A percentile compares a stretch with the other conserved stretches of the same genome.
These are phyloP conservation scores for Vesta saturnalis DNA, from an alignment of 2,888 invertebrate genomes.

Conservation along the genomic window DNA sequence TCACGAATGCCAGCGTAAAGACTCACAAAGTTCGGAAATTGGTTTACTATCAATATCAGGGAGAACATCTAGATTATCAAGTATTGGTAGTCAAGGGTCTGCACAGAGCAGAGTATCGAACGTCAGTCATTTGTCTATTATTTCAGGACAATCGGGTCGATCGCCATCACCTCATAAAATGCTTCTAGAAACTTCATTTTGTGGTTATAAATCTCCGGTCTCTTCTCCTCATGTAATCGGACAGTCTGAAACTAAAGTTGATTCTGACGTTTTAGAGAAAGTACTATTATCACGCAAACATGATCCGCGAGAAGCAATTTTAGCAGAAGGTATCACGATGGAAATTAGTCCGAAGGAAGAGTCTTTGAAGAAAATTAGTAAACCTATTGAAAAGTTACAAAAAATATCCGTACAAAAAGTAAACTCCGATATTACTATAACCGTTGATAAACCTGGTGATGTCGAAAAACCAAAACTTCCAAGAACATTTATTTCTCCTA, in stretches of 20 bases:
- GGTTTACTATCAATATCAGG: constrained; percentile 79
- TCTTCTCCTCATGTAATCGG: constrained; percentile 54
- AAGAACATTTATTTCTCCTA: constrained; percentile 56
- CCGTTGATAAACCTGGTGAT: constrained; percentile 53
- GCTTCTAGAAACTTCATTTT: constrained; percentile 90
- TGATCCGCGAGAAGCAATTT: constrained; percentile 71
- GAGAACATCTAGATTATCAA: constrained; percentile 82
- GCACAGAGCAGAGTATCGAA: constrained; percentile 63
- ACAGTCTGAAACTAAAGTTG: constrained; percentile 55
- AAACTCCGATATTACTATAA: constrained; percentile 53
- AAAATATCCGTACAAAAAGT: constrained; percentile 1
- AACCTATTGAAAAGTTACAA: neutral
- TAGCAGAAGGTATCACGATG: constrained; percentile 71
- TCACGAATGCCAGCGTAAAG: constrained; percentile 63
- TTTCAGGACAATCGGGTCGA: constrained; percentile 65
- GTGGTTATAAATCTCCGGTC: constrained; percentile 78
- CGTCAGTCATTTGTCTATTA: constrained; percentile 67
- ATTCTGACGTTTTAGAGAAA: constrained; percentile 66
- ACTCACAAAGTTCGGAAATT: constrained; percentile 75
- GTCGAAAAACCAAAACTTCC: constrained; percentile 50
- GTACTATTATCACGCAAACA: constrained; percentile 69
- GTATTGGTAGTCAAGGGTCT: constrained; percentile 80
- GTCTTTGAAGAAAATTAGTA: constrained; percentile 12
- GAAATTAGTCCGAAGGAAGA: constrained; percentile 45
- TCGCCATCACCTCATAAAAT: constrained; percentile 90